phyloP scores from a whole-genome alignment of 1,140 invertebrate species.

The Panagrolaimus sp. region DNA sequence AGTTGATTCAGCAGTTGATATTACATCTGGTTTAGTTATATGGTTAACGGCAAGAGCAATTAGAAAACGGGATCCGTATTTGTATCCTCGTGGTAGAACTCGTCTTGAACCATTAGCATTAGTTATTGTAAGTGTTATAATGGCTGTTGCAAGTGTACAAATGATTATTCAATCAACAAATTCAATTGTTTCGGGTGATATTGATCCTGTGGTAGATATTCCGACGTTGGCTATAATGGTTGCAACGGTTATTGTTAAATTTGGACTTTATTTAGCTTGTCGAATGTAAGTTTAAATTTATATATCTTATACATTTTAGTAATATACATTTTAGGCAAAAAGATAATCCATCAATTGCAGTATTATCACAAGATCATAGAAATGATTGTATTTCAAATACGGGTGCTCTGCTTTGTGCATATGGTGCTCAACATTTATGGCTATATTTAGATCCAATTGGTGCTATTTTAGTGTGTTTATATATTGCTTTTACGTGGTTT shows the following conservation, averaged over 20 bases:
- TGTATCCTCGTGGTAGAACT: constrained; percentile 61
- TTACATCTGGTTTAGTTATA: constrained; percentile 60
- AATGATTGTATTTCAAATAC: constrained; percentile 62
- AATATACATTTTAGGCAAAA: constrained; percentile 36
- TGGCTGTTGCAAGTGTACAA: constrained; percentile 60
- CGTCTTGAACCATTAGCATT: constrained; percentile 61
- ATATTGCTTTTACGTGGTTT: constrained; percentile 46
- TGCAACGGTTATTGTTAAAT: constrained; percentile 59
- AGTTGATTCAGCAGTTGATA: constrained; percentile 61
- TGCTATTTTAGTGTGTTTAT: constrained; percentile 52
- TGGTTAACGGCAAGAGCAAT: constrained; percentile 60
- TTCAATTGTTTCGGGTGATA: constrained; percentile 48
- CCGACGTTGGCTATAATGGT: constrained; percentile 58
- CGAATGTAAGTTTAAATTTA: constrained; percentile 27
- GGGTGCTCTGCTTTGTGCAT: constrained; percentile 57
- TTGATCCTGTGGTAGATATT: constrained; percentile 43
- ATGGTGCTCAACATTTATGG: constrained; percentile 43
- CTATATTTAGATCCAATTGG: constrained; percentile 61
- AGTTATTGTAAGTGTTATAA: constrained; percentile 59
- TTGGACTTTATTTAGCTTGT: constrained; percentile 59
- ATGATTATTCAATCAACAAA: constrained; percentile 59
- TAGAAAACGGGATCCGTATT: constrained; percentile 59
- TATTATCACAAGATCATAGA: constrained; percentile 60
- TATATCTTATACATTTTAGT: constrained; percentile 12
- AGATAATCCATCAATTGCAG: constrained; percentile 53